Conservation (phyloP, 92 coral and sea anemone species). For the Blastomussa wellsi region DNA sequence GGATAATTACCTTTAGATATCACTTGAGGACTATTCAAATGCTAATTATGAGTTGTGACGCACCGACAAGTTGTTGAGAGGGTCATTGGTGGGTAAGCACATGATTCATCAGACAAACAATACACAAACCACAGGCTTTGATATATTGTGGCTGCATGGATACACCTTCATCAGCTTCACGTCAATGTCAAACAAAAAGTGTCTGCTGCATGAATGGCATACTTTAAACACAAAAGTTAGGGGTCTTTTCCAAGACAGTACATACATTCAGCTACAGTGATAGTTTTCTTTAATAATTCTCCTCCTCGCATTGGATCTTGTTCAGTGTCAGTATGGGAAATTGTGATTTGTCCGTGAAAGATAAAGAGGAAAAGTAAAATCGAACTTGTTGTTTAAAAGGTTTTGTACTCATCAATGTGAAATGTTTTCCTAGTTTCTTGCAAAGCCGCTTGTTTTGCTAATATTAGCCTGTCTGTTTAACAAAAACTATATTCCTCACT, state of each 20-base stretch:
- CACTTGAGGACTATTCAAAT: not conserved
- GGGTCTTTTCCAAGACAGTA: too few relatives aligned
- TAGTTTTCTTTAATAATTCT: too few relatives aligned
- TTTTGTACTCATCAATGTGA: not conserved
- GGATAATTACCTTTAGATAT: not conserved
- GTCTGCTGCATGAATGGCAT: not conserved
- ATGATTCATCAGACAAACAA: slow-evolving; percentile 23
- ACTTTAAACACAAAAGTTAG: too few relatives aligned
- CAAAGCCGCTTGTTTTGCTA: not conserved
- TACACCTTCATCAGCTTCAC: not conserved
- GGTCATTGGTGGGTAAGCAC: not conserved
- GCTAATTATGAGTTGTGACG: slow-evolving; percentile 29
- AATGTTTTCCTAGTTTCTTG: not conserved
- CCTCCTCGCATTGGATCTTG: too few relatives aligned
- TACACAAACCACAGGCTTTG: not conserved
- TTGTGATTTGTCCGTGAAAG: not conserved
- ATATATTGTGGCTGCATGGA: not conserved
- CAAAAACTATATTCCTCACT: not conserved
- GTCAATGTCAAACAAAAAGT: not conserved
- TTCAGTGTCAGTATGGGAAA: not conserved
- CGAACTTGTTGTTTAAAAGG: not conserved
- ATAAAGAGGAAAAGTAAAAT: not conserved
- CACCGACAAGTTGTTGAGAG: not conserved
- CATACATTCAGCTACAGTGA: too few relatives aligned
- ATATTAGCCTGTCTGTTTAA: not conserved